Evolutionary conservation across 2,888 invertebrate species (phyloP).

Genomic region (Slavum lentiscoides): DNA sequence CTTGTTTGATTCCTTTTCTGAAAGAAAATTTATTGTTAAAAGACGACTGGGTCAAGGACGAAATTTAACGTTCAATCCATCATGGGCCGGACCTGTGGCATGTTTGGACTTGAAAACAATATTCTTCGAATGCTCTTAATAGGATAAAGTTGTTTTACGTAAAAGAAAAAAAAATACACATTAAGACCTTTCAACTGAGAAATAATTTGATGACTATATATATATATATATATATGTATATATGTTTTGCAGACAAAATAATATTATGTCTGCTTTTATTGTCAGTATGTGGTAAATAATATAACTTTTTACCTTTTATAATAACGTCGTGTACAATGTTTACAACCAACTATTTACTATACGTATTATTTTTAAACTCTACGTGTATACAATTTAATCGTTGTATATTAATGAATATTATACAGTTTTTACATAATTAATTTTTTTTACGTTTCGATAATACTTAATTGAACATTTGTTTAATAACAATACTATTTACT

Average conservation of each 20-base stretch:
- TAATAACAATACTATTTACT: background rate
- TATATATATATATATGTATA: too few relatives aligned
- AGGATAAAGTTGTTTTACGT: background rate
- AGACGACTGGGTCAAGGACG: conserved; percentile 25
- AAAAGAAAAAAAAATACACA: background rate
- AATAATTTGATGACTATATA: background rate
- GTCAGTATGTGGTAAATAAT: too few relatives aligned
- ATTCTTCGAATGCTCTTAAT: background rate
- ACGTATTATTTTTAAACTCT: too few relatives aligned
- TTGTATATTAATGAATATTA: too few relatives aligned
- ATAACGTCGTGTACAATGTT: too few relatives aligned
- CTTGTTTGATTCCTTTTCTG: background rate
- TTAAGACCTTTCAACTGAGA: background rate
- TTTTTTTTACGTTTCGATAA: background rate
- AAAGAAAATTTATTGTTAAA: conserved; percentile 4
- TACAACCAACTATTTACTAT: too few relatives aligned
- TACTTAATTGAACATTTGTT: background rate
- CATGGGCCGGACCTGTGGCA: conserved; percentile 22
- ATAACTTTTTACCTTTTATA: too few relatives aligned
- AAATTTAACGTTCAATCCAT: conserved; percentile 21
- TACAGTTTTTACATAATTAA: too few relatives aligned
- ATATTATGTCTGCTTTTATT: too few relatives aligned
- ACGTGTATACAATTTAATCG: too few relatives aligned
- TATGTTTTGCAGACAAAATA: too few relatives aligned
- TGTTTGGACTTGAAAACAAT: conserved; percentile 39